phyloP scores from a whole-genome alignment of 2,797 vertebrate genomes.

The Paedocypris micromegethes region DNA sequence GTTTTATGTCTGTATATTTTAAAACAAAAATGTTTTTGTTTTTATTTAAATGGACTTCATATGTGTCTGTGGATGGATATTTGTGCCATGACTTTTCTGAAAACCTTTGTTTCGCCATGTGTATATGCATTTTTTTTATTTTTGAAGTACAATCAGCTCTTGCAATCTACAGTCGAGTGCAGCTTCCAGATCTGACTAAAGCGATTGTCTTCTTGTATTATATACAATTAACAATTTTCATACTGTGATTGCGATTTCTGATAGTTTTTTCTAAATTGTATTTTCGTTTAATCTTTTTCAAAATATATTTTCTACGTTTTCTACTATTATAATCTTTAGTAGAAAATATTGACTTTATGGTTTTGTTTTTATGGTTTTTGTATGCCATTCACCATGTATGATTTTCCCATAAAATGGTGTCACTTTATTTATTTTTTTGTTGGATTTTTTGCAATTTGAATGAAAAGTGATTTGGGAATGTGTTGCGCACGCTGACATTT shows the following conservation, averaged over 20 bases:
- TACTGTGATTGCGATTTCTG: conserved; percentile 1
- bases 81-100: conserved; percentile 29
- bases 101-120: conserved; percentile 10
- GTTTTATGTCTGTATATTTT: neutral
- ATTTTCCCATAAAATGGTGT: too few species aligned
- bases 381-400: too few species aligned
- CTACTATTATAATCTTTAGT: neutral
- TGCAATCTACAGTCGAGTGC: conserved; percentile 1
- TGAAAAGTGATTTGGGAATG: too few species aligned
- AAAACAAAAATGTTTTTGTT: neutral
- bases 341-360: too few species aligned
- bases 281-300: conserved; percentile 24
- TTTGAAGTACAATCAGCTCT: conserved; percentile 9
- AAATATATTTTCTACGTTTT: neutral
- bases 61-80: conserved; percentile 36
- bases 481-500: too few species aligned
- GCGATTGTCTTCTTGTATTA: neutral
- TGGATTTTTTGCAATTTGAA: too few species aligned
- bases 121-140: conserved; percentile 18
- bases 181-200: neutral
- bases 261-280: conserved; percentile 12
- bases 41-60: neutral
- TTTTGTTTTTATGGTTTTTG: too few species aligned
- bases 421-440: too few species aligned
- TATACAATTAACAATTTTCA: conserved; percentile 13